Conservation (phyloP, 2,113 vertebrate species). For the Falcunculus frontatus region DNA sequence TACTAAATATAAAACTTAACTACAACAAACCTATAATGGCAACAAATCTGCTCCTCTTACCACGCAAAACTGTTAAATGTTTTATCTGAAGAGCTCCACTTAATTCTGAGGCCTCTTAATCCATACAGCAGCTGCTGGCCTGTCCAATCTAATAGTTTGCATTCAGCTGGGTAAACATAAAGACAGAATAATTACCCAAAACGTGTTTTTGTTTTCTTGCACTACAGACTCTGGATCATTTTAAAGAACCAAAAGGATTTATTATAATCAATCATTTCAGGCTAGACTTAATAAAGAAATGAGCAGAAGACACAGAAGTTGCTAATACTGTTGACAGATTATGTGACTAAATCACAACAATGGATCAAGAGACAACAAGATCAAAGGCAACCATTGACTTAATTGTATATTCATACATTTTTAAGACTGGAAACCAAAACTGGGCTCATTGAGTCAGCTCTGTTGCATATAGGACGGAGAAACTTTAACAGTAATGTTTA, state of each 20-base stretch:
- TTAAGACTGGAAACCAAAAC: neutral
- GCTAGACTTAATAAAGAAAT: neutral
- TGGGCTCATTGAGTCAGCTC: neutral
- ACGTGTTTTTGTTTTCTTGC: neutral
- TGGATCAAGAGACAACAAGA: neutral
- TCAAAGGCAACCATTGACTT: neutral
- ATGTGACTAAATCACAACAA: neutral
- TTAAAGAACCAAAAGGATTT: neutral
- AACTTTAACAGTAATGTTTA: neutral
- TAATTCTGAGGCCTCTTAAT: neutral
- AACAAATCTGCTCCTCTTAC: neutral
- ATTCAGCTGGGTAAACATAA: constrained; percentile 33
- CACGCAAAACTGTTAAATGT: neutral
- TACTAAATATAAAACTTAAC: neutral
- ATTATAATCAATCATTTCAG: neutral
- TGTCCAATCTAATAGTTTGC: neutral
- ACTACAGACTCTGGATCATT: neutral
- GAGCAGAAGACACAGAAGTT: neutral
- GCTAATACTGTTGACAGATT: neutral
- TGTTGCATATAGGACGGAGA: neutral
- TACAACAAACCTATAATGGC: neutral
- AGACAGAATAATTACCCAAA: constrained; percentile 6
- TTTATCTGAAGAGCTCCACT: neutral
- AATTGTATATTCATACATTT: neutral
- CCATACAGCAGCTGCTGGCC: neutral